Evolutionary conservation across 2,113 vertebrate species (phyloP), one percentile per base, ranked within the genome.

Genomic region (Oreotrochilus melanogaster): DNA sequence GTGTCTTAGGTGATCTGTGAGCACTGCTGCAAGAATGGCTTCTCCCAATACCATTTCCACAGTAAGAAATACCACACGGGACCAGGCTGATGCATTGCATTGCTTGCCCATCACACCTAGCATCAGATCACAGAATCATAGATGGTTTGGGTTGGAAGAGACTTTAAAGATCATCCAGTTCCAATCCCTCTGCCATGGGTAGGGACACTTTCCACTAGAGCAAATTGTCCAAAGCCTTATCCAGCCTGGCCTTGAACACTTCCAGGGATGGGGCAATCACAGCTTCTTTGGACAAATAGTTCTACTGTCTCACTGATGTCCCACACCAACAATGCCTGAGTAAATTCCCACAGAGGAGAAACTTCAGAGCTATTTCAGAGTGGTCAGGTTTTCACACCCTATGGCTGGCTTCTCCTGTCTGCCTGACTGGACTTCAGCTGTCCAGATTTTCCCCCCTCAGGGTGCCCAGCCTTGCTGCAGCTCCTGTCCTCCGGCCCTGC

Each of bases 361-460:
- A 9, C 33, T 39, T 31, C 10, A 7, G 42, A 11, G 30, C 2
- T 50, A 7, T 57, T 84, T 31, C 47, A 15, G 70, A 28, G 61
- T 2, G 0, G 6, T 13, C 0, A 1, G 10, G 2, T 31, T 81
- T 78, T 30, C 51, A 60, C 1, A 11, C 4, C 22, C 23, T 15
- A 0, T 2, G 8, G 1, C 1, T 35, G 25, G 3, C 25, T 64
- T 69, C 35, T 60, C 18, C 64, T 23, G 13, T 5, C 37, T 69
- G n/a, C 1, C 0, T 16, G 64, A 18, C 37, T 86, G 42, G 45
- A 1, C 9, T 60, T 67, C 31, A 60, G 45, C 17, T 3, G 9
- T 6, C 1, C 35, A 31, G 31, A 3, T 13, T 65, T 28, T 5
- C 61, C 6, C 1, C 17, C 37, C 17, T n/a, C 0, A 0, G 19